Conservation (phyloP, 2,797 vertebrate species). For the Chaenodraco wilsoni region DNA sequence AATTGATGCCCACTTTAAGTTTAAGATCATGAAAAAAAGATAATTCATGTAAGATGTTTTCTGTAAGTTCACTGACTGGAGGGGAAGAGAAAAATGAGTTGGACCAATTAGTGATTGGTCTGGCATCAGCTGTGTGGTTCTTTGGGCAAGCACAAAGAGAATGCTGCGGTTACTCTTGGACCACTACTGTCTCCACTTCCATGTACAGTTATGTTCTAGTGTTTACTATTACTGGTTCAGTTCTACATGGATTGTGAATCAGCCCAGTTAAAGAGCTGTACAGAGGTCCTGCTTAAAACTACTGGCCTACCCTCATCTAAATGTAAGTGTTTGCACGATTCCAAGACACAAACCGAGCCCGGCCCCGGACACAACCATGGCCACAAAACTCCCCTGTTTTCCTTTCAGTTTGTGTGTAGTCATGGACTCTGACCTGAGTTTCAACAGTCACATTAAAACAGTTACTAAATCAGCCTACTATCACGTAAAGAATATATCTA, state of each 20-base stretch:
- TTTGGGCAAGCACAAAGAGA: slow-evolving; percentile 71
- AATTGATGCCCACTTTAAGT: slow-evolving; percentile 26
- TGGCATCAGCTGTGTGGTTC: slow-evolving; percentile 73
- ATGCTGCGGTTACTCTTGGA: slow-evolving; percentile 76
- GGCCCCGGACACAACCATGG: slow-evolving; percentile 29
- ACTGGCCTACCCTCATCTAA: slow-evolving; percentile 63
- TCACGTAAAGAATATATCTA: no score
- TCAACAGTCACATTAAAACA: no score
- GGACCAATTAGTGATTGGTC: slow-evolving; percentile 68
- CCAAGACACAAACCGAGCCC: slow-evolving; percentile 54
- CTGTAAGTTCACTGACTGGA: slow-evolving; percentile 69
- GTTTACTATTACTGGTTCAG: slow-evolving; percentile 64
- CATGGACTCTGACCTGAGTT: no score
- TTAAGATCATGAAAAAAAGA: slow-evolving; percentile 29
- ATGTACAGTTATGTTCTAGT: slow-evolving; percentile 59
- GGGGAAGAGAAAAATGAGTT: slow-evolving; percentile 67
- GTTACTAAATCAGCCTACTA: no score
- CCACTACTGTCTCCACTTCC: slow-evolving; percentile 66
- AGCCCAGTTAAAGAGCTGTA: slow-evolving; percentile 40
- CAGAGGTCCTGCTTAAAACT: slow-evolving; percentile 59
- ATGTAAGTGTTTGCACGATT: slow-evolving; percentile 61
- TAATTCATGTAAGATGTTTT: slow-evolving; percentile 64
- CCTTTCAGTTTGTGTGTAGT: slow-evolving; percentile 36
- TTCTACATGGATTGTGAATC: slow-evolving; percentile 64
- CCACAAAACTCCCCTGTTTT: slow-evolving; percentile 49